phyloP scores from a whole-genome alignment of 2,888 invertebrate species.

The Idaea aversata region DNA sequence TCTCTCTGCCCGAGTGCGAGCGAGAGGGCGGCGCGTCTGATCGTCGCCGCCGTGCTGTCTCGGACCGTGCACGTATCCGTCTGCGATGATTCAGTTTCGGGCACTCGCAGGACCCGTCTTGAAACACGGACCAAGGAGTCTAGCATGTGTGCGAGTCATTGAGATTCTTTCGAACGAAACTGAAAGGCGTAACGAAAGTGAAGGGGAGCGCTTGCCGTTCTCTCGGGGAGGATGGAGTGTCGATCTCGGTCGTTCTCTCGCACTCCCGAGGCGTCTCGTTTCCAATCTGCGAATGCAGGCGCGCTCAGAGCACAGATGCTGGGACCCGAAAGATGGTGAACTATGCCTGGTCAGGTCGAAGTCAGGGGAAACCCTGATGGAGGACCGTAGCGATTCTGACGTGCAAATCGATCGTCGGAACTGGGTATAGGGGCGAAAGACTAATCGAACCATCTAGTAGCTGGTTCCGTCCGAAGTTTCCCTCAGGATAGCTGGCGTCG shows the following conservation, averaged over 20 bases:
- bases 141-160: too few relatives aligned
- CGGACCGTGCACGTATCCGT: slow-evolving; percentile 45
- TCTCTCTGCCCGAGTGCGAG: too few relatives aligned
- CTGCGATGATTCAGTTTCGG: slow-evolving; percentile 60
- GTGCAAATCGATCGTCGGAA: slow-evolving; percentile 90
- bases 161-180: too few relatives aligned
- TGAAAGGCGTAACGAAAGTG: slow-evolving; percentile 19
- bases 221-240: slow-evolving; percentile 22
- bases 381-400: slow-evolving; percentile 59
- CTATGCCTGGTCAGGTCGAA: too few relatives aligned
- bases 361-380: too few relatives aligned
- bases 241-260: slow-evolving; percentile 58
- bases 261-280: slow-evolving; percentile 56
- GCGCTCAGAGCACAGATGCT: slow-evolving; percentile 83
- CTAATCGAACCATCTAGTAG: slow-evolving; percentile 89
- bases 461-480: slow-evolving; percentile 59
- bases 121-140: slow-evolving; percentile 58
- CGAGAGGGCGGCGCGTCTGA: too few relatives aligned
- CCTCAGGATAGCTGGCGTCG: too few relatives aligned
- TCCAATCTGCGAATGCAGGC: slow-evolving; percentile 62
- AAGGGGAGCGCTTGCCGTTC: background rate
- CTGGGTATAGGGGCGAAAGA: slow-evolving; percentile 86
- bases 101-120: slow-evolving; percentile 84
- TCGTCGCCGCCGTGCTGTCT: slow-evolving; percentile 31
- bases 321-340: slow-evolving; percentile 87